phyloP scores from a whole-genome alignment of 2,888 invertebrate species.

The Dryobota labecula region DNA sequence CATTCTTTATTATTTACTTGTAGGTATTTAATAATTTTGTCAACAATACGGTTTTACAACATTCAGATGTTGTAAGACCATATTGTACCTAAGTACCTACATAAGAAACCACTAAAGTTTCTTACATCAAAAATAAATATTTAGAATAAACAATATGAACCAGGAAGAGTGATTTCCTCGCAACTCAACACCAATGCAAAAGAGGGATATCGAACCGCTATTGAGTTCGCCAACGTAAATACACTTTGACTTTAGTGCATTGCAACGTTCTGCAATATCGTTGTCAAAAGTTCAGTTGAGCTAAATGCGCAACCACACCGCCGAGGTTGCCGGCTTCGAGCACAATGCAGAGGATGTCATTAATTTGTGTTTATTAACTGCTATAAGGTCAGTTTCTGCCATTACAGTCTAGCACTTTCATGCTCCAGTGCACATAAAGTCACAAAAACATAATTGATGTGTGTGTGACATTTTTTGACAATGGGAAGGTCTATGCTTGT shows the following conservation, averaged over 20 bases:
- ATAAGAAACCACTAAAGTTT: constrained; percentile 2
- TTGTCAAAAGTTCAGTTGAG: constrained; percentile 62
- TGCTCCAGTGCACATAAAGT: constrained; percentile 36
- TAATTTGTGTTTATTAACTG: constrained; percentile 52
- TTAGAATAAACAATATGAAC: constrained; percentile 20
- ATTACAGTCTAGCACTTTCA: constrained; percentile 50
- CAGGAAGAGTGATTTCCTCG: constrained; percentile 36
- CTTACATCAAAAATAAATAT: constrained; percentile 9
- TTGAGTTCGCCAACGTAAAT: constrained; percentile 36
- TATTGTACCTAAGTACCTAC: neutral
- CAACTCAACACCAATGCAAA: constrained; percentile 33
- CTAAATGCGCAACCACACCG: constrained; percentile 44
- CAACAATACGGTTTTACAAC: neutral
- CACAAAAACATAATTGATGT: constrained; percentile 35
- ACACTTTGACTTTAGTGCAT: constrained; percentile 48
- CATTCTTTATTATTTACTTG: constrained; percentile 33
- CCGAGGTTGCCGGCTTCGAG: constrained; percentile 51
- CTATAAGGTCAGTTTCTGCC: constrained; percentile 54
- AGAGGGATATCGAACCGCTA: constrained; percentile 56
- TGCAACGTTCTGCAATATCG: constrained; percentile 56
- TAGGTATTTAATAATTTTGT: neutral
- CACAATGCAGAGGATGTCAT: constrained; percentile 66
- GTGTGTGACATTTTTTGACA: constrained; percentile 34
- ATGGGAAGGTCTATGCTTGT: constrained; percentile 8
- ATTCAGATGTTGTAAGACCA: neutral